Evolutionary conservation across 2,113 vertebrate genomes (phyloP).

Genomic region (Mirza zaza): DNA sequence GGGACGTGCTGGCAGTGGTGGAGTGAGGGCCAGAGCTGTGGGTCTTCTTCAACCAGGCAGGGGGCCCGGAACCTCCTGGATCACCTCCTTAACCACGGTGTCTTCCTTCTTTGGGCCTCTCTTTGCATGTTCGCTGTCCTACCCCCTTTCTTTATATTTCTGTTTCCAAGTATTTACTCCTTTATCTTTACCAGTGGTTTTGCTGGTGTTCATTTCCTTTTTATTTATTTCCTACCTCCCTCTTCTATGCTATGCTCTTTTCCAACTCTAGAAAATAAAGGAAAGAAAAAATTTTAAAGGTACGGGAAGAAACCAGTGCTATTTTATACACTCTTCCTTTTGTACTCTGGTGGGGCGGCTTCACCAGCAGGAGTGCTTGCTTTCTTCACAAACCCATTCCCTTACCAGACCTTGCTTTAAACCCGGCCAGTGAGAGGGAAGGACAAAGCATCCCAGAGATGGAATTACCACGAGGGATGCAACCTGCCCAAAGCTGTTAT

Average conservation of each 20-base stretch:
- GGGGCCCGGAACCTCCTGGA: no score
- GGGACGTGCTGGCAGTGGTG: not conserved
- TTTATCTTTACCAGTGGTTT: not conserved
- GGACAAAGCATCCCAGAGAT: accelerated
- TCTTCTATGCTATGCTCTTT: not conserved
- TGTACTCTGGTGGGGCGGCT: not conserved
- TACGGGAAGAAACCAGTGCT: not conserved
- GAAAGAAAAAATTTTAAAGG: not conserved
- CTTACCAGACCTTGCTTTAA: not conserved
- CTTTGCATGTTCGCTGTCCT: not conserved
- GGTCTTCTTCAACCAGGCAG: not conserved
- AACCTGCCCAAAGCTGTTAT: not conserved
- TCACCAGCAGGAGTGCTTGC: not conserved
- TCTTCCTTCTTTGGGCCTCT: not conserved
- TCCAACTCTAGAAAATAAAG: not conserved
- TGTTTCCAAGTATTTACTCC: not conserved
- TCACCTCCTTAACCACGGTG: accelerated
- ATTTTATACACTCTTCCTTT: not conserved
- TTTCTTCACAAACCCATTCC: not conserved
- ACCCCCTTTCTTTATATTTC: not conserved
- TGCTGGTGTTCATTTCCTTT: not conserved
- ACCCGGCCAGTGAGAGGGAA: not conserved
- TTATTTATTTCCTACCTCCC: not conserved
- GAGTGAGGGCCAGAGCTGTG: accelerated
- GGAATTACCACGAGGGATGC: accelerated